Conservation (phyloP, 2,113 vertebrate species). For the Piprites chloris region DNA sequence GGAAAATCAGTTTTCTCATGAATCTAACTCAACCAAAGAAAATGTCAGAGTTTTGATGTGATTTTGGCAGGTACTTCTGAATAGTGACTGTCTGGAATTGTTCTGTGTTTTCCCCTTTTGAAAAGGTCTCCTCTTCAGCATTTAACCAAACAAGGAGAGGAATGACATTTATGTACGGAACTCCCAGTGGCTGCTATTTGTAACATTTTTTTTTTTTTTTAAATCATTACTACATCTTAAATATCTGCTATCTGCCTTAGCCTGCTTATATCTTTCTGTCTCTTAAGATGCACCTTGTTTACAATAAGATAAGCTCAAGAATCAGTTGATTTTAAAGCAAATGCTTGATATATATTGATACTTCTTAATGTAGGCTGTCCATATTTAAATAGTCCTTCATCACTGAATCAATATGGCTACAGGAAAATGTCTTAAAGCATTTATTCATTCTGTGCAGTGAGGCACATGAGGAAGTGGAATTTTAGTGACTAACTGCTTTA, state of each 20-base stretch:
- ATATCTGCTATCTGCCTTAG: not conserved
- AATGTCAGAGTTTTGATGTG: not conserved
- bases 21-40: not conserved
- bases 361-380: not conserved
- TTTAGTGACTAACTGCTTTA: conserved; percentile 4
- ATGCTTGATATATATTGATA: rapidly evolving
- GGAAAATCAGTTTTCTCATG: not conserved
- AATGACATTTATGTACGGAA: not conserved
- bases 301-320: not conserved
- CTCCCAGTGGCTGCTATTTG: not conserved
- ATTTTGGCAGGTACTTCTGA: not conserved
- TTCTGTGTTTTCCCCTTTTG: not conserved
- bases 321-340: not conserved
- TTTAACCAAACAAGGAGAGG: not conserved
- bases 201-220: not conserved
- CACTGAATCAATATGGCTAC: not conserved
- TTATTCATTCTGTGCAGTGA: not conserved
- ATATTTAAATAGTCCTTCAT: not conserved
- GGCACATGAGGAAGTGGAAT: not conserved
- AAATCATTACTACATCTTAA: not conserved
- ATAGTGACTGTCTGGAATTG: not conserved
- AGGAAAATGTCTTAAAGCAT: not conserved
- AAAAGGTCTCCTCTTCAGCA: not conserved
- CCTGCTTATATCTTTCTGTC: not conserved
- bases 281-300: not conserved